These are phyloP conservation scores for Hippocampus guttulatus DNA, from an alignment of 2,113 vertebrate genomes.

Conservation along the genomic window DNA sequence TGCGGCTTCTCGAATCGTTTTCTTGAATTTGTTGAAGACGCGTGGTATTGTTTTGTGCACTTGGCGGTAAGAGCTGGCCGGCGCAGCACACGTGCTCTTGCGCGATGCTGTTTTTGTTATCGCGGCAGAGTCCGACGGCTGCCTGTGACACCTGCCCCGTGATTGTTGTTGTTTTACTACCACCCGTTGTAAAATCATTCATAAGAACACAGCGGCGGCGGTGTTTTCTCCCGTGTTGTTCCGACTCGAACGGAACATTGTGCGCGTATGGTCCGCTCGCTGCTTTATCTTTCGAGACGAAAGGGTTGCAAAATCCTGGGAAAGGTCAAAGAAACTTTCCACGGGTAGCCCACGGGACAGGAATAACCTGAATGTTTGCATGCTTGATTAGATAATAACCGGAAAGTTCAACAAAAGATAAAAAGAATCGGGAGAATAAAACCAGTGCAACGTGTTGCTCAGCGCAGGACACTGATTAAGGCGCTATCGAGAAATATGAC, in stretches of 20 bases:
- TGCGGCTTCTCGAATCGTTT: neutral
- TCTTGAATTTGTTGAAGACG: conserved; percentile 8
- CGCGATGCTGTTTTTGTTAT: conserved; percentile 46
- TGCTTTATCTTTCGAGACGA: neutral
- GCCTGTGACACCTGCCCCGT: conserved; percentile 36
- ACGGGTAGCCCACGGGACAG: neutral
- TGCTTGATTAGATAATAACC: neutral
- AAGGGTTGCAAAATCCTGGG: neutral
- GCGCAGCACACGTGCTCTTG: conserved; percentile 15
- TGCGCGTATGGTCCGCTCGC: neutral
- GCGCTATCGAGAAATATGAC: neutral
- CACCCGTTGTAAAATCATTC: conserved; percentile 1
- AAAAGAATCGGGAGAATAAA: neutral
- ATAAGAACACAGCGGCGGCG: neutral
- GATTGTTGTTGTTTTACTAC: conserved; percentile 9
- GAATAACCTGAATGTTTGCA: neutral
- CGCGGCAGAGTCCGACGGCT: conserved; percentile 16
- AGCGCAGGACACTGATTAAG: neutral
- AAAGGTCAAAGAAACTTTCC: neutral
- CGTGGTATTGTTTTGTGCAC: conserved; percentile 7
- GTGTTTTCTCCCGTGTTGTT: neutral
- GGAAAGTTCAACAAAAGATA: neutral
- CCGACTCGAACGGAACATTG: neutral
- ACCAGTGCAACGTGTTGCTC: neutral
- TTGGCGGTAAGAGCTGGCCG: neutral